Conservation (phyloP, 2,113 vertebrate species). For the Amphiprion ocellaris region DNA sequence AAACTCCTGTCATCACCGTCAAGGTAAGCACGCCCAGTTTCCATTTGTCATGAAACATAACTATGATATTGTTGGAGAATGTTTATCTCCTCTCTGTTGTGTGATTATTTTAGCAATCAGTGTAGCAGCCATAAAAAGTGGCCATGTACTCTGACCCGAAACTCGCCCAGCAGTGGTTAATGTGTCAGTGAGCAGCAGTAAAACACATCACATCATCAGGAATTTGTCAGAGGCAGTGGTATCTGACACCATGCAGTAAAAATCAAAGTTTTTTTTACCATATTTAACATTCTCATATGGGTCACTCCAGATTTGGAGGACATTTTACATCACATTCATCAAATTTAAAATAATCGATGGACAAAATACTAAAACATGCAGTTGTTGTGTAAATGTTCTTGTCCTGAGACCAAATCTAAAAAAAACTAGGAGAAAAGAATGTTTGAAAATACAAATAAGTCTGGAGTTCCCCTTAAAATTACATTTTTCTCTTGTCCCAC, state of each 20-base stretch:
- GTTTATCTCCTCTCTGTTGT: not conserved
- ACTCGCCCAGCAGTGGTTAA: not conserved
- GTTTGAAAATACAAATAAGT: too few species aligned
- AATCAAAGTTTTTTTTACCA: too few species aligned
- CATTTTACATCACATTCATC: too few species aligned
- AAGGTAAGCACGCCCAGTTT: slow-evolving; percentile 72
- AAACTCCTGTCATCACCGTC: slow-evolving; percentile 75
- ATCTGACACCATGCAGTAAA: not conserved
- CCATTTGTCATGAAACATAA: not conserved
- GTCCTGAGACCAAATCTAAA: too few species aligned
- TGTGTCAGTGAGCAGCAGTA: slow-evolving; percentile 14
- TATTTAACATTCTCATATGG: too few species aligned
- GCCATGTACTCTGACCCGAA: slow-evolving; percentile 4
- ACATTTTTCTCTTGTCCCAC: too few species aligned
- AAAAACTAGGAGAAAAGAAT: too few species aligned
- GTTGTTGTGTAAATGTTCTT: too few species aligned
- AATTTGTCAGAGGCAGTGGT: not conserved
- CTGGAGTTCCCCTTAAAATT: too few species aligned
- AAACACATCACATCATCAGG: not conserved
- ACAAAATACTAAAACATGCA: too few species aligned
- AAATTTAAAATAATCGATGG: too few species aligned
- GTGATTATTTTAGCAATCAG: not conserved
- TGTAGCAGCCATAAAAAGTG: not conserved
- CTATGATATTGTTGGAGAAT: not conserved
- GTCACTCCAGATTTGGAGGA: too few species aligned